Conservation (phyloP, 2,888 invertebrate genomes). For the Ctenicera cuprea region DNA sequence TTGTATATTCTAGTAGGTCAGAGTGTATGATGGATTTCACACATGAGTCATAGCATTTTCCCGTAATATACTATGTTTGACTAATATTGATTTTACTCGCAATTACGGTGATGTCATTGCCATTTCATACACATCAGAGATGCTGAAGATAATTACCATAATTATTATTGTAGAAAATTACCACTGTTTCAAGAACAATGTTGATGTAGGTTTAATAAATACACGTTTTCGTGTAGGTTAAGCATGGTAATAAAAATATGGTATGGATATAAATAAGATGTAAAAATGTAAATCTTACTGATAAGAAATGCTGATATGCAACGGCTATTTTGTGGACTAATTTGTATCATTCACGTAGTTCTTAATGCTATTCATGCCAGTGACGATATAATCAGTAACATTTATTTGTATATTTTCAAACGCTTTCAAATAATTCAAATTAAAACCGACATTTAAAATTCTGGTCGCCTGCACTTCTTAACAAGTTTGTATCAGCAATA, state of each 20-base stretch:
- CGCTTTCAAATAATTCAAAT: no score
- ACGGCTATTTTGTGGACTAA: neutral
- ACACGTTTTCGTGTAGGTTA: neutral
- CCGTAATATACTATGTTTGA: neutral
- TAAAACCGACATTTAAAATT: neutral
- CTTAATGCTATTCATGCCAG: neutral
- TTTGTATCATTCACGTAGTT: neutral
- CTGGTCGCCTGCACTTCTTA: neutral
- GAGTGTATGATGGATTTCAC: neutral
- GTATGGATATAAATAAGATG: neutral
- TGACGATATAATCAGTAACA: neutral
- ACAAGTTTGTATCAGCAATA: neutral
- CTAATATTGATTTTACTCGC: conserved; percentile 12
- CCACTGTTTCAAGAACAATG: neutral
- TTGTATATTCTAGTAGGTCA: neutral
- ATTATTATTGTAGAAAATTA: neutral
- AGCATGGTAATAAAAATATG: neutral
- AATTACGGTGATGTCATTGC: conserved; percentile 15
- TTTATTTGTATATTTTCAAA: no score
- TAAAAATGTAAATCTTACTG: neutral
- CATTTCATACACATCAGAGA: conserved; percentile 1
- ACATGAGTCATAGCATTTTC: conserved; percentile 19
- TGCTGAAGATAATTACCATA: neutral
- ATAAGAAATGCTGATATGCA: neutral
- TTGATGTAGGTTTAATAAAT: neutral